Evolutionary conservation across 2,888 invertebrate species (phyloP), one percentile per base, ranked within the genome.

Genomic region (Hybos culiciformis): DNA sequence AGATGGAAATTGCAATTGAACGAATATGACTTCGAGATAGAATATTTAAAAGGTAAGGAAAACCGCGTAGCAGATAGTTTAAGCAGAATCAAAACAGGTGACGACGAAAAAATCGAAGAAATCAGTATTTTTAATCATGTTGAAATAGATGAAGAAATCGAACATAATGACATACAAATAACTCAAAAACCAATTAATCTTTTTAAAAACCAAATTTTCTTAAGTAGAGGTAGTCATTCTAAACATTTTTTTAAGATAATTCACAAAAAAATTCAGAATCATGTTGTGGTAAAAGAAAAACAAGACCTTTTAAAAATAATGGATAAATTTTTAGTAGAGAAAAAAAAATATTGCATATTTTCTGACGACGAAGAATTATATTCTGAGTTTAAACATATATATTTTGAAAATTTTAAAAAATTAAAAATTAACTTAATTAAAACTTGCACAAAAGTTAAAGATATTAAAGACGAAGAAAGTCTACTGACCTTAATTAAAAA

Each of bases 361-460:
- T 39, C 24, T 4, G 26, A 43, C 34, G 21, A 37, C 4, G 14
- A n/a, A 23, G 4, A 23, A 12, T 15, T 37, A 15, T 23, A 23
- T 23, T 4, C 23, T 15, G 9, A 37, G 23, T 37, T 37, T 14
- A 14, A 40, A 23, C 7, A 14, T 14, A 2, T 15, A 9, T 37
- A n/a, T n/a, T n/a, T n/a, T n/a, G n/a, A 24, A 8, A 33, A 39
- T 15, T 41, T 39, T 38, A 29, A 19, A 21, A 26, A 24, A 3
- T 21, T 43, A 17, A 46, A 32, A 36, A n/a, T n/a, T n/a, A n/a
- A n/a, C n/a, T 24, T 44, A 6, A 15, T 46, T 21, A 44, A 37
- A 15, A 41, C 36, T 17, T 39, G 39, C 15, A 39, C 24, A 5
- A 38, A 41, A 33, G 29, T 29, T 20, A 29, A 7, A 29, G 43